Conservation (phyloP, 2,888 invertebrate genomes). For the Spicauda simplicius region DNA sequence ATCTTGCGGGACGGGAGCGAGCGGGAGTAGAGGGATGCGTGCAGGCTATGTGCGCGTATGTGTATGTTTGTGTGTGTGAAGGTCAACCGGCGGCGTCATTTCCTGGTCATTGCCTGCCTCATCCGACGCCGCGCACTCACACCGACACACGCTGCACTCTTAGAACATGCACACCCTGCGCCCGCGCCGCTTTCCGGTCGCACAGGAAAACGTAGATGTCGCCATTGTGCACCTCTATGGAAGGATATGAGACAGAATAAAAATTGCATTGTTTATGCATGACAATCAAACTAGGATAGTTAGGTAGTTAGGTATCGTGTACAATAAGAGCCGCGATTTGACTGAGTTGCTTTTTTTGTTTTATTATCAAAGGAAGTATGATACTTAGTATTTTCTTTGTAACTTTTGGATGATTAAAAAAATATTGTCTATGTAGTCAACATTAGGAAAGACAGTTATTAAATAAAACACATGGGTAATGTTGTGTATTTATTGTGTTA, state of each 20-base stretch:
- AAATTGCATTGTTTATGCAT: conserved; percentile 54
- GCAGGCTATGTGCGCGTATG: conserved; percentile 37
- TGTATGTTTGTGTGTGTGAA: conserved; percentile 59
- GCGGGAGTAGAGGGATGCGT: conserved; percentile 56
- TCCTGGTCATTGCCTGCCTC: conserved; percentile 82
- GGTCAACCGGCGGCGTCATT: conserved; percentile 83
- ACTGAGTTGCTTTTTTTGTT: no score
- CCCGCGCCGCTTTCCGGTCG: conserved; percentile 66
- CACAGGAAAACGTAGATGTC: conserved; percentile 69
- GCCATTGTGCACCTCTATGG: conserved; percentile 57
- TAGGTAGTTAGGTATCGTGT: conserved; percentile 7
- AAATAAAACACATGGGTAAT: background rate
- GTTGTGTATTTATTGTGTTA: background rate
- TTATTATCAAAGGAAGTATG: no score
- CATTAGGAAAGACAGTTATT: background rate
- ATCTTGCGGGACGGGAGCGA: conserved; percentile 42
- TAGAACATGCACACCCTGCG: conserved; percentile 60
- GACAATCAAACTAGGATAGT: conserved; percentile 47
- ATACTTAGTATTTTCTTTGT: background rate
- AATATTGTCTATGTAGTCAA: background rate
- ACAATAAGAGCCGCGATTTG: background rate
- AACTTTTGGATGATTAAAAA: background rate
- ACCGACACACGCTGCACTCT: conserved; percentile 47
- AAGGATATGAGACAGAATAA: conserved; percentile 57
- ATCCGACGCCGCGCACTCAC: conserved; percentile 58